These are phyloP conservation scores for Lasioglossum marginatum DNA, from an alignment of 2,888 invertebrate species.

Conservation along the genomic window DNA sequence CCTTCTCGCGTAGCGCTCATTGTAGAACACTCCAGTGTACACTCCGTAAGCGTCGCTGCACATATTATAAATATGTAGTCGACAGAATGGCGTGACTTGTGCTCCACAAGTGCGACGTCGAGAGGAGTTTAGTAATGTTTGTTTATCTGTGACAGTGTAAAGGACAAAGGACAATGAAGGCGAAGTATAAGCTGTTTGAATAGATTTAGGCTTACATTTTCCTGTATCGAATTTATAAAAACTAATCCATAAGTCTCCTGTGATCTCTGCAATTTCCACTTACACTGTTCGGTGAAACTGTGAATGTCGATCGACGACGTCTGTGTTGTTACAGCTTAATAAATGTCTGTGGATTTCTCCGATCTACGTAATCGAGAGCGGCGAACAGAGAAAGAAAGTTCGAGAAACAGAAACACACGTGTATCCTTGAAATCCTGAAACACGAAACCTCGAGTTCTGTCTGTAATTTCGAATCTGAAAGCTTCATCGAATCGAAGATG, in stretches of 20 bases:
- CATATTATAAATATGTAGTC: not conserved
- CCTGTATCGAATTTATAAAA: slow-evolving; percentile 19
- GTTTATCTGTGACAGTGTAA: not conserved
- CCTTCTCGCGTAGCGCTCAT: not conserved
- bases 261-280: slow-evolving; percentile 3
- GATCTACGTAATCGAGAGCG: not conserved
- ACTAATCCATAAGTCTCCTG: not conserved
- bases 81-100: no score
- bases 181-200: no score
- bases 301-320: not conserved
- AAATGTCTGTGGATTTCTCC: not conserved
- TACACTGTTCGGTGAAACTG: not conserved
- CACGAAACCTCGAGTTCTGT: not conserved
- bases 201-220: not conserved
- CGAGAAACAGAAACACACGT: not conserved
- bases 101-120: not conserved
- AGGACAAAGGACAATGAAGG: no score
- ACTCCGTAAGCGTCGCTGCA: not conserved
- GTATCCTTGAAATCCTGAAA: not conserved
- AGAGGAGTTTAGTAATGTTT: not conserved
- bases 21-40: not conserved
- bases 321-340: not conserved
- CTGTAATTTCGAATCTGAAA: not conserved
- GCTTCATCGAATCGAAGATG: slow-evolving; percentile 1
- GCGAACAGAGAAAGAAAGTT: not conserved